A percentile compares a stretch with the other conserved stretches of the same genome.
These are phyloP conservation scores for Eretmocerus hayati DNA, from an alignment of 2,888 invertebrate genomes.

Conservation along the genomic window DNA sequence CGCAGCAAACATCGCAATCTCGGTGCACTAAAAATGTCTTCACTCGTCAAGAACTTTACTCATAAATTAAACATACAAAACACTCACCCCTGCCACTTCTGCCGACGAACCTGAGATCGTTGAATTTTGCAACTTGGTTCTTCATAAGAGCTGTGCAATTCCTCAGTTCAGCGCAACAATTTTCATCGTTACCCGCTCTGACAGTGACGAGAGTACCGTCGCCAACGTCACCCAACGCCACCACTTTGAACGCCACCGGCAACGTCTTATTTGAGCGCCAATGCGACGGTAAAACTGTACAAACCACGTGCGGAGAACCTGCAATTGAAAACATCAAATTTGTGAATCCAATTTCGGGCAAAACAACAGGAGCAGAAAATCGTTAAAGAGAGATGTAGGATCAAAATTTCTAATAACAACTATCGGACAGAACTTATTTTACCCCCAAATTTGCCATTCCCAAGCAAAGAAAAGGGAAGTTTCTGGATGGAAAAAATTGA, in stretches of 20 bases:
- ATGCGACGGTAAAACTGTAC: conserved; percentile 89
- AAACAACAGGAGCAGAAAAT: too few relatives aligned
- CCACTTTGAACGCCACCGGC: conserved; percentile 94
- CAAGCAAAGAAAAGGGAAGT: too few relatives aligned
- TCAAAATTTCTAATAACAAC: too few relatives aligned
- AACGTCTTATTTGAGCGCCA: conserved; percentile 98
- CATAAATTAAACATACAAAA: not conserved
- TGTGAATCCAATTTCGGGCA: too few relatives aligned
- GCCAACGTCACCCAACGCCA: conserved; percentile 86
- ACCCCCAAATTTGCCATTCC: too few relatives aligned
- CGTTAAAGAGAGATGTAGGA: too few relatives aligned
- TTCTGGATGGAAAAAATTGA: too few relatives aligned
- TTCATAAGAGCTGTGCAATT: conserved; percentile 96
- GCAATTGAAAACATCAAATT: too few relatives aligned
- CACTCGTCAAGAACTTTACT: too few relatives aligned
- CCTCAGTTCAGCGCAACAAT: conserved; percentile 89
- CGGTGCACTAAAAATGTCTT: too few relatives aligned
- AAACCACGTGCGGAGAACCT: conserved; percentile 85
- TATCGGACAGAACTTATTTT: too few relatives aligned
- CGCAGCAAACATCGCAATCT: too few relatives aligned
- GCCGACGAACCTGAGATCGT: conserved; percentile 96
- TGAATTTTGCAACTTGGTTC: conserved; percentile 98
- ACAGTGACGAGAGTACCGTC: conserved; percentile 96
- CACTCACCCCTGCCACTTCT: conserved; percentile 96
- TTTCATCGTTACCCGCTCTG: conserved; percentile 96